A percentile compares a stretch with the other conserved stretches of the same genome.
Evolutionary conservation across 2,797 vertebrate species (phyloP).

Genomic region (Chrosomus eos): DNA sequence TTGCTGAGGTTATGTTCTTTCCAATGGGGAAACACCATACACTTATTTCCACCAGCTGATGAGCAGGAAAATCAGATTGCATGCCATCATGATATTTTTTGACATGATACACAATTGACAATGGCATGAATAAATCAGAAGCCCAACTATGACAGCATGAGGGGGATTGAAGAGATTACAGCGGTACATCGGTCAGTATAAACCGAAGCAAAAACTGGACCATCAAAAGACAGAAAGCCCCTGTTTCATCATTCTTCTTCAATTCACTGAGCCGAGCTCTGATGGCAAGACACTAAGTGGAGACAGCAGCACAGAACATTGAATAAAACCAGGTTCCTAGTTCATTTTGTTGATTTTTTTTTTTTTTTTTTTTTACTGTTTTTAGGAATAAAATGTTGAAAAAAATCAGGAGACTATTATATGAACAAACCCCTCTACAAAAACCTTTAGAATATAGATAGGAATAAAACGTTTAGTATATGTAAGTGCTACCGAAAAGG

Average conservation of each 20-base stretch:
- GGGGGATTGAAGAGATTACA: not conserved
- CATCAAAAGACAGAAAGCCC: not conserved
- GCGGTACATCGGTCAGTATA: not conserved
- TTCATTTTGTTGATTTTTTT: not conserved
- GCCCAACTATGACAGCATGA: not conserved
- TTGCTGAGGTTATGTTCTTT: not conserved
- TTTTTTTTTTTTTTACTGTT: no score
- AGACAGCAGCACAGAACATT: slow-evolving; percentile 9
- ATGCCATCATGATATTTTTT: not conserved
- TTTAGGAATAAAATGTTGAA: not conserved
- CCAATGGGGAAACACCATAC: not conserved
- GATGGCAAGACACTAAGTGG: not conserved
- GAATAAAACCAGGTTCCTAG: not conserved
- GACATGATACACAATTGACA: no score
- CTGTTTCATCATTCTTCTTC: no score
- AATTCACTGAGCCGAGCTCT: not conserved
- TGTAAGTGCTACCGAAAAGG: not conserved
- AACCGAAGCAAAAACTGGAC: no score
- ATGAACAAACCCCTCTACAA: not conserved
- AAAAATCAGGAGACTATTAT: not conserved
- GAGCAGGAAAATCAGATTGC: not conserved
- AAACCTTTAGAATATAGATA: not conserved
- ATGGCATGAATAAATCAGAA: not conserved
- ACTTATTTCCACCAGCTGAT: not conserved
- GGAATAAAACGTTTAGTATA: not conserved